A percentile compares a stretch with the other conserved stretches of the same genome.
These are phyloP conservation scores for Apeltes quadracus DNA, from an alignment of 2,113 vertebrate genomes.

Conservation along the genomic window DNA sequence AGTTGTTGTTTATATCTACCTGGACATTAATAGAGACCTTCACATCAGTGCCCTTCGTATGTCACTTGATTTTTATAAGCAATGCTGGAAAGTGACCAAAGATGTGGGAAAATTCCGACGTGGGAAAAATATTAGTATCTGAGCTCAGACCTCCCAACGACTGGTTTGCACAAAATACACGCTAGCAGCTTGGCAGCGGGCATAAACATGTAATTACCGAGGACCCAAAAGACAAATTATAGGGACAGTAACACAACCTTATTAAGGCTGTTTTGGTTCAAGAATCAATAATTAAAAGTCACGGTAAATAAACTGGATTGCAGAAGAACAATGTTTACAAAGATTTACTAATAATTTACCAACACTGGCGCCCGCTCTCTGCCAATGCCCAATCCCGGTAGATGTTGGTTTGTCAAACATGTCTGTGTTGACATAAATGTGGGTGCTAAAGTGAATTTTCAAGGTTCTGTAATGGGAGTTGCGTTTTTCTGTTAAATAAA, in stretches of 20 bases:
- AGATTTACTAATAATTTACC: slow-evolving; percentile 73
- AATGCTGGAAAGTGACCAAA: slow-evolving; percentile 3
- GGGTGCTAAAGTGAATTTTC: slow-evolving; percentile 1
- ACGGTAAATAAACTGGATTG: slow-evolving; percentile 40
- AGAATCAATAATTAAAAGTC: slow-evolving; percentile 57
- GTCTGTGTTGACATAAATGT: slow-evolving; percentile 47
- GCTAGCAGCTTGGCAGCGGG: slow-evolving; percentile 8
- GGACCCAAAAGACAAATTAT: slow-evolving; percentile 63
- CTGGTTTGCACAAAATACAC: slow-evolving; percentile 45
- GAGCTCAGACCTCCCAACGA: slow-evolving; percentile 37
- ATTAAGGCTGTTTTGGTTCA: slow-evolving; percentile 21
- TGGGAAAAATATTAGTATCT: slow-evolving; percentile 49
- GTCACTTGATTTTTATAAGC: slow-evolving; percentile 2
- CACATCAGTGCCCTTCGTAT: neutral
- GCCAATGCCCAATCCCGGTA: slow-evolving; percentile 61
- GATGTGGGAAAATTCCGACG: slow-evolving; percentile 21
- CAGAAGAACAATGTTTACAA: slow-evolving; percentile 42
- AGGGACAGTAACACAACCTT: slow-evolving; percentile 11
- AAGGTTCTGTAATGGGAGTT: neutral
- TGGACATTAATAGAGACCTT: neutral
- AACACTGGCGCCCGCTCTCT: slow-evolving; percentile 45
- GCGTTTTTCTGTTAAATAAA: neutral
- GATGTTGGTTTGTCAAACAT: slow-evolving; percentile 20
- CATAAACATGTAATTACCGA: slow-evolving; percentile 67
- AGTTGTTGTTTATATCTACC: neutral